Conservation (phyloP, 2,113 vertebrate genomes). For the Plecotus auritus region DNA sequence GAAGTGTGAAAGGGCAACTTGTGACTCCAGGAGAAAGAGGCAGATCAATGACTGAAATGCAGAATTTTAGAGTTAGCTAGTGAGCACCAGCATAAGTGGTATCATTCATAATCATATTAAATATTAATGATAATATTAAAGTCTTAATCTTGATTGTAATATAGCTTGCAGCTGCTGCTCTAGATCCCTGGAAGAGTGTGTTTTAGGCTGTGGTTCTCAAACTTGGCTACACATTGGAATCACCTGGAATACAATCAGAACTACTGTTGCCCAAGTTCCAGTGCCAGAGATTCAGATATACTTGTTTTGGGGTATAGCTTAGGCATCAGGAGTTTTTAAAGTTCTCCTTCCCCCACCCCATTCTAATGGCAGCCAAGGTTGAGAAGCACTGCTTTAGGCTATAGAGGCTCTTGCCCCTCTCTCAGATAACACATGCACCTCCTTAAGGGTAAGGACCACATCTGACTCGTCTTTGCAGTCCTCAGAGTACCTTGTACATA, state of each 20-base stretch:
- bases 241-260: background rate
- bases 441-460: background rate
- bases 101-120: background rate
- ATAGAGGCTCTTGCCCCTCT: background rate
- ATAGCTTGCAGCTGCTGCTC: background rate
- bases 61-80: background rate
- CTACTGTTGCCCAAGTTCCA: background rate
- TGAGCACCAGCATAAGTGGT: background rate
- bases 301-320: background rate
- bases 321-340: background rate
- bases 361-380: background rate
- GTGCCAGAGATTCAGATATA: background rate
- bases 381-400: background rate
- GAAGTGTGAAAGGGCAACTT: background rate
- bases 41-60: background rate
- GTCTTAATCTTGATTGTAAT: background rate
- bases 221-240: background rate
- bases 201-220: background rate
- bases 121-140: conserved; percentile 2
- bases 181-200: background rate
- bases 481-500: background rate
- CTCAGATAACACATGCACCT: background rate
- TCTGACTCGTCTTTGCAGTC: background rate
- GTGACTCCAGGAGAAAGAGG: background rate
- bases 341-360: background rate